Evolutionary conservation across 2,888 invertebrate species (phyloP).

Genomic region (Tetragonisca angustula): DNA sequence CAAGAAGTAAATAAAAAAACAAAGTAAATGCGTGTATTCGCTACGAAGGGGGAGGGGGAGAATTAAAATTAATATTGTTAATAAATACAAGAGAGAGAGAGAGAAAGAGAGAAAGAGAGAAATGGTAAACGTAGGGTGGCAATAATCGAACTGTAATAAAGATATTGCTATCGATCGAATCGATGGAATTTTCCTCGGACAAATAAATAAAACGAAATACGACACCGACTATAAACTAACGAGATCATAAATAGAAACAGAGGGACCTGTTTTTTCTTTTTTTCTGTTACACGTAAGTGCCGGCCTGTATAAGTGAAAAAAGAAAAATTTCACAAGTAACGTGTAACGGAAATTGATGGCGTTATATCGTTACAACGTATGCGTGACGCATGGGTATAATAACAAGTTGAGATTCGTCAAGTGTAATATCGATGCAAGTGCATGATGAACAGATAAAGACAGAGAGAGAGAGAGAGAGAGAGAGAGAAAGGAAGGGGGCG

Average conservation of each 20-base stretch:
- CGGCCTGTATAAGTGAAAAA: slow-evolving; percentile 71
- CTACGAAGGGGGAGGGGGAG: slow-evolving; percentile 59
- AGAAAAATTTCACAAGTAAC: slow-evolving; percentile 57
- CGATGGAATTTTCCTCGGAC: not conserved
- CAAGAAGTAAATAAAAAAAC: slow-evolving; percentile 44
- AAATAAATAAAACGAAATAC: slow-evolving; percentile 51
- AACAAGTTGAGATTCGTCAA: slow-evolving; percentile 14
- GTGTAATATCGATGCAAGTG: slow-evolving; percentile 64
- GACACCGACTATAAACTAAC: slow-evolving; percentile 58
- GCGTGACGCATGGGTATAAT: slow-evolving; percentile 14
- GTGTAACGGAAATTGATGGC: slow-evolving; percentile 34
- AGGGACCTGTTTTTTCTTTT: slow-evolving; percentile 60
- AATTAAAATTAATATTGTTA: slow-evolving; percentile 63
- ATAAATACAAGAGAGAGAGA: slow-evolving; percentile 10
- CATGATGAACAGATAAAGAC: slow-evolving; percentile 23
- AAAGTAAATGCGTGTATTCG: slow-evolving; percentile 61
- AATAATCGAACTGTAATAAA: slow-evolving; percentile 5
- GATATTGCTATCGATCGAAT: slow-evolving; percentile 5
- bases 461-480: not conserved
- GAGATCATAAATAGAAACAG: slow-evolving; percentile 69
- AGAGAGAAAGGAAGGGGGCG: not conserved
- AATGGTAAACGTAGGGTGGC: slow-evolving; percentile 1
- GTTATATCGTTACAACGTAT: slow-evolving; percentile 36
- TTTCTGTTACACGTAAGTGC: slow-evolving; percentile 66
- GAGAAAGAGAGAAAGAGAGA: slow-evolving; percentile 11